These are phyloP conservation scores for Amiota communis DNA, from an alignment of 2,888 invertebrate species.

Conservation along the genomic window DNA sequence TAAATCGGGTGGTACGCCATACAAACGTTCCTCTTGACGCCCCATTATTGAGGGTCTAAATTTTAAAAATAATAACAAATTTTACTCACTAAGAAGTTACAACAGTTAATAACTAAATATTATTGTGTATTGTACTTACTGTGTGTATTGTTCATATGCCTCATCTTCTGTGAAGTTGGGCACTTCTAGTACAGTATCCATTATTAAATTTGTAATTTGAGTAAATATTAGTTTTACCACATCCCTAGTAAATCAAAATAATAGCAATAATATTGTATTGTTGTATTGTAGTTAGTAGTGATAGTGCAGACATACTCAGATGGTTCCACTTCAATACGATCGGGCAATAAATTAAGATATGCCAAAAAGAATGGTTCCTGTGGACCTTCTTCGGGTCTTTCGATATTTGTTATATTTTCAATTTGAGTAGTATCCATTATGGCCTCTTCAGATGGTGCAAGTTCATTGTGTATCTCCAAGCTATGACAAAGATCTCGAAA, in stretches of 20 bases:
- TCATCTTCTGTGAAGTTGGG: constrained; percentile 83
- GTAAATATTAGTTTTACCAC: constrained; percentile 62
- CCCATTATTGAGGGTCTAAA: constrained; percentile 86
- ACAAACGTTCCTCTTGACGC: constrained; percentile 84
- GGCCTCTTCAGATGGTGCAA: constrained; percentile 74
- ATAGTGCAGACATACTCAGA: constrained; percentile 66
- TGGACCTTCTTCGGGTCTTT: constrained; percentile 72
- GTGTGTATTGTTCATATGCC: constrained; percentile 82
- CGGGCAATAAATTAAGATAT: constrained; percentile 76
- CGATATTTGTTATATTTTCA: constrained; percentile 75
- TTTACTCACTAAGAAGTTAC: not conserved
- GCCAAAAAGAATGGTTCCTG: constrained; percentile 74
- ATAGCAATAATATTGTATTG: too few species aligned
- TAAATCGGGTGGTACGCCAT: constrained; percentile 83
- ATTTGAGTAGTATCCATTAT: constrained; percentile 71
- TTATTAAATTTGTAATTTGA: constrained; percentile 63
- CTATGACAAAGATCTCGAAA: constrained; percentile 76
- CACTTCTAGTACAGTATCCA: constrained; percentile 79
- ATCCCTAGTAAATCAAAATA: constrained; percentile 46
- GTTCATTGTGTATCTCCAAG: constrained; percentile 75
- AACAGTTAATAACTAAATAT: not conserved
- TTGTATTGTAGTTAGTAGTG: not conserved
- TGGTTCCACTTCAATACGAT: constrained; percentile 75
- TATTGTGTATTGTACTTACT: constrained; percentile 67
- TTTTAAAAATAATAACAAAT: not conserved